Evolutionary conservation across 1,140 invertebrate species (phyloP), one percentile per base, ranked within the genome.

Genomic region (Helicoverpa zea): DNA sequence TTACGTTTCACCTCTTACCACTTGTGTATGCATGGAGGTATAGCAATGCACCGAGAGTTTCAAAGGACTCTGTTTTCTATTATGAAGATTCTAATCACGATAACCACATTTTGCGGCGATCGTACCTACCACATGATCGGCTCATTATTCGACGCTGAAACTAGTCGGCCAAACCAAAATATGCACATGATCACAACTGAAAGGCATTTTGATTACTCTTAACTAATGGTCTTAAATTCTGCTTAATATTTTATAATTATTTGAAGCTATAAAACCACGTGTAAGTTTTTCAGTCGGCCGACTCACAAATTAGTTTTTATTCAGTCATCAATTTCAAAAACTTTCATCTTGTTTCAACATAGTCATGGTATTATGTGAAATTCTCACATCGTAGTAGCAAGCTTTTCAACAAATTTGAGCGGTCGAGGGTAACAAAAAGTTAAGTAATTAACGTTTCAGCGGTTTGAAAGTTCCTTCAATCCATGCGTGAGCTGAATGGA

Each of bases 361-460:
- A 47, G 58, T 75, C 73, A 61, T 47, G 5, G 58, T 63, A 61
- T 75, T 75, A 75, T 75, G 73, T 63, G 58, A 63, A 75, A 75
- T 49, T 58, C 7, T 75, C 9, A 63, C 52, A 51, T 51, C 30
- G 35, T 43, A 14, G 16, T 29, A 51, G 43, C 35, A 35, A 75
- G 18, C 51, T 73, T 73, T 73, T 58, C 52, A 51, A 54, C 70
- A 54, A 75, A 75, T 75, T 75, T 75, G 35, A 61, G 58, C 58
- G 58, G 58, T 75, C 77, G 23, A 80, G 80, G 80, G 18, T 75
- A 61, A 61, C 73, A 84, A 83, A 85, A 87, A 87, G 84, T 84
- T 84, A 61, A 75, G 84, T 84, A 87, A 86, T 86, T 87, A 86
- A 83, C 83, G 79, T 82, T 86, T 81, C 75, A 79, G 77, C 43